Percentiles rank a stretch among this genome's conserved stretches.
Conservation (phyloP, 64 coral and sea anemone species). For the Montipora foliosa region DNA sequence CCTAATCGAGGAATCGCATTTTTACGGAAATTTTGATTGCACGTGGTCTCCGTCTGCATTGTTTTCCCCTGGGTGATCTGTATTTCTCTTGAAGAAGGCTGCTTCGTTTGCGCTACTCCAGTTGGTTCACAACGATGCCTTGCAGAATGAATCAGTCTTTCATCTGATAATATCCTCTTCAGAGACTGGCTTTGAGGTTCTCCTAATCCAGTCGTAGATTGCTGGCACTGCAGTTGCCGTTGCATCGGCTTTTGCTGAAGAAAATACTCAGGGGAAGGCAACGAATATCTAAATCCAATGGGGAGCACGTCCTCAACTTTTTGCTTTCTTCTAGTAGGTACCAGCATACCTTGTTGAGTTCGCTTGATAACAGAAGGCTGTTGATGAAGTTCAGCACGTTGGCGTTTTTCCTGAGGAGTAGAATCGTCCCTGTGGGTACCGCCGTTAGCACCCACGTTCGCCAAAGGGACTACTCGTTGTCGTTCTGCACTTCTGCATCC, state of each 20-base stretch:
- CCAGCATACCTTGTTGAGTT: not conserved
- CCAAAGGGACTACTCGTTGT: not conserved
- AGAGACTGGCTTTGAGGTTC: not conserved
- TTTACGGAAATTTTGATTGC: not conserved
- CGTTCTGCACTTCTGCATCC: not conserved
- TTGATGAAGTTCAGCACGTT: not conserved
- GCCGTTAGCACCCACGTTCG: not conserved
- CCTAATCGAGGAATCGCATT: not conserved
- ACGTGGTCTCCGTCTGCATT: not conserved
- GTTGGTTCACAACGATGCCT: not conserved
- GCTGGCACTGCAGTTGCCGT: not conserved
- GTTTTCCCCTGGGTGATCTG: not conserved
- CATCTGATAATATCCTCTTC: not conserved
- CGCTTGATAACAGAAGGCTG: not conserved
- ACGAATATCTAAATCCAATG: conserved; percentile 23
- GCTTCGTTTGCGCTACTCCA: not conserved
- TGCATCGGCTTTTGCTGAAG: not conserved
- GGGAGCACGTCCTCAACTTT: not conserved
- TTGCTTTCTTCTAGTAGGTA: conserved; percentile 21
- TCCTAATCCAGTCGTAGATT: not conserved
- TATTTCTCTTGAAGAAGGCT: not conserved
- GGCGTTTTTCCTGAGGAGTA: not conserved
- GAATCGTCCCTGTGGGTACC: not conserved
- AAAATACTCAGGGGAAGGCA: conserved; percentile 35
- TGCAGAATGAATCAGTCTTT: not conserved